Base-by-base conservation (phyloP, 2,113 vertebrate genomes). In the Barnardius zonarius region DNA sequence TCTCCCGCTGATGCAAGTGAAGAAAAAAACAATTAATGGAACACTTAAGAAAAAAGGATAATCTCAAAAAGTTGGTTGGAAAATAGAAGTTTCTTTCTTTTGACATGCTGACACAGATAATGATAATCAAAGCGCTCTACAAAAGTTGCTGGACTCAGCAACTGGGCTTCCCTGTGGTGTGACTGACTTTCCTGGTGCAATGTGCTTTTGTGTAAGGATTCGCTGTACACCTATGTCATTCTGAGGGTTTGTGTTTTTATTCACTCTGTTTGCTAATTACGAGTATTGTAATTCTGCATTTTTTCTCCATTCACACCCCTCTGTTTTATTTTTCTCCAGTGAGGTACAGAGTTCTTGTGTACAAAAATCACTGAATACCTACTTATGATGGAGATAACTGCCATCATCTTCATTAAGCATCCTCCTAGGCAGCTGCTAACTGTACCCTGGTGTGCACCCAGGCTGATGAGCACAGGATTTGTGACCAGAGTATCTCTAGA, bases 11-110 rank as follows among this genome's bases (percentile, higher is more conserved):
- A 95, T 97, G 93, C 78, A 90, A 96, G 74, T 80, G 90, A 91
- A 84, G 74, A 82, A 93, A 91, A 96, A 96, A 97, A 97, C 93
- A 97, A 97, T 97, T 97, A 97, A 96, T 79, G 64, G 67, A 95
- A 94, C 79, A 86, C 85, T 57, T 80, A 90, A 93, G 95, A 92
- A 92, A 94, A 96, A 97, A 93, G 76, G 54, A 80, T 93, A 70
- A 96, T 96, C 86, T 95, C 79, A 89, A 92, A 81, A 96, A 96
- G 94, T 62, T 62, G 51, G 15, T 22, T 94, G 83, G 73, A 57
- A 91, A 88, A 93, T 46, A 88, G 90, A 49, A 92, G 87, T 79
- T 90, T 93, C 89, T 83, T 90, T 83, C 55, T 7, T 8, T 75
- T 76, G 90, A 57, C 67, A 33, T 28, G 24, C 80, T 70, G 72